Conservation (phyloP, 2,888 invertebrate genomes). For the Psococerastis gibbosa region DNA sequence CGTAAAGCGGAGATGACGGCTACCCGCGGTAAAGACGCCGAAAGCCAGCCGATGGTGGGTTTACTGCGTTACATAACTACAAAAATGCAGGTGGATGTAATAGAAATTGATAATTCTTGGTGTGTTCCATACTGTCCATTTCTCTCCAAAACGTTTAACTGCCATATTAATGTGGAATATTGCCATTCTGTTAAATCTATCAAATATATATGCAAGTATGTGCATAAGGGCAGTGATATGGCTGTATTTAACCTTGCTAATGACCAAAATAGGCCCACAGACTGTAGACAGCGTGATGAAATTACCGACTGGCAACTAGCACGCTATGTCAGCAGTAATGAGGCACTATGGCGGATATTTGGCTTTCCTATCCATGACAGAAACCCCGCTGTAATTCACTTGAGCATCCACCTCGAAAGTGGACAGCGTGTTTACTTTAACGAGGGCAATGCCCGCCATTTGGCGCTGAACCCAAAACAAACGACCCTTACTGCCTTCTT, state of each 20-base stretch:
- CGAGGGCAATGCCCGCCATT: neutral
- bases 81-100: too few relatives aligned
- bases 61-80: too few relatives aligned
- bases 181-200: slow-evolving; percentile 19
- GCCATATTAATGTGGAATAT: too few relatives aligned
- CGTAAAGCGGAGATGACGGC: too few relatives aligned
- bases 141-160: too few relatives aligned
- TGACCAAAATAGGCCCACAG: too few relatives aligned
- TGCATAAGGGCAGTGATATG: slow-evolving; percentile 13
- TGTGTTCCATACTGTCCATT: too few relatives aligned
- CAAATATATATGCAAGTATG: slow-evolving; percentile 24
- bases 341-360: slow-evolving; percentile 13
- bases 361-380: slow-evolving; percentile 12
- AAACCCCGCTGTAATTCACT: slow-evolving; percentile 12
- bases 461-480: slow-evolving; percentile 7
- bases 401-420: slow-evolving; percentile 13
- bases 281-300: neutral
- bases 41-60: too few relatives aligned
- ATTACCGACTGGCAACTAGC: neutral
- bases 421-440: slow-evolving; percentile 13
- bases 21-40: too few relatives aligned
- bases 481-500: slow-evolving; percentile 14
- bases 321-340: slow-evolving; percentile 16
- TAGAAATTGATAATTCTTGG: too few relatives aligned
- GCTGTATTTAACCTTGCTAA: slow-evolving; percentile 11